Evolutionary conservation across 2,888 invertebrate species (phyloP).

Genomic region (Tryphoninae sp.): DNA sequence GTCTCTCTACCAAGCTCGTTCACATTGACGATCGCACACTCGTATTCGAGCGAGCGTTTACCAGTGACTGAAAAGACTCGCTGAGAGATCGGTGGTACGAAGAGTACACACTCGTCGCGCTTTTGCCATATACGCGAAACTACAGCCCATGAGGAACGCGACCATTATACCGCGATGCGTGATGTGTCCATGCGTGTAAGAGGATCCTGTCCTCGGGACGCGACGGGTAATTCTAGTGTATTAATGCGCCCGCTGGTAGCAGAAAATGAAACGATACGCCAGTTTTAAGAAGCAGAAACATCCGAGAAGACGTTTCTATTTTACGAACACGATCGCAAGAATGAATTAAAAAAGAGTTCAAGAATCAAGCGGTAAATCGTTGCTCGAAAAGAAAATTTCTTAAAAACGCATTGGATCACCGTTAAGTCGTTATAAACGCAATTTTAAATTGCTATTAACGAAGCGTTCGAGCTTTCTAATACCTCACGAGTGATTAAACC

Average conservation of each 20-base stretch:
- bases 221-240: constrained; percentile 75
- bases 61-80: constrained; percentile 50
- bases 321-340: background rate
- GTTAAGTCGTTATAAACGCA: background rate
- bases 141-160: constrained; percentile 44
- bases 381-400: too few species aligned
- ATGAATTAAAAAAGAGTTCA: too few species aligned
- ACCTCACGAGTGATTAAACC: too few species aligned
- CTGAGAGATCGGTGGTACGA: background rate
- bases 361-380: too few species aligned
- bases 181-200: constrained; percentile 68
- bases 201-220: constrained; percentile 72
- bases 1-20: background rate
- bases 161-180: constrained; percentile 57
- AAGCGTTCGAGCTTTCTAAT: background rate
- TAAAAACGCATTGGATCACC: background rate
- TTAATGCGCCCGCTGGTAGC: constrained; percentile 70
- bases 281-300: constrained; percentile 54
- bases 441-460: background rate
- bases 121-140: constrained; percentile 37
- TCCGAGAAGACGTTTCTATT: constrained; percentile 6
- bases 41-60: constrained; percentile 44
- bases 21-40: constrained; percentile 5
- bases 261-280: constrained; percentile 50
- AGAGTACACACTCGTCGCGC: constrained; percentile 20